These are phyloP conservation scores for Ceratitis capitata DNA, from an alignment of 1,140 invertebrate species.

Conservation along the genomic window DNA sequence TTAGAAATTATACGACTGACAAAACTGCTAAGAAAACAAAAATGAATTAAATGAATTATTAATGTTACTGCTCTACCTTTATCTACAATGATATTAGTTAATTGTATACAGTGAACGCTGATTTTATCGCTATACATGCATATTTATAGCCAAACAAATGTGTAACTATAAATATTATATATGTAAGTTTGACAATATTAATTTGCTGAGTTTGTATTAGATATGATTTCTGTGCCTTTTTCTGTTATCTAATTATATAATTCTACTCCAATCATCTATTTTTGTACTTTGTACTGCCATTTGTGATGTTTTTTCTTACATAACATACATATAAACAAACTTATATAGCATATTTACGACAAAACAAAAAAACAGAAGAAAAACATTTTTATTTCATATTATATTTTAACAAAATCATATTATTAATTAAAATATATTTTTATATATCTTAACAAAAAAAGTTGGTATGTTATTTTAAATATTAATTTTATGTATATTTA, in stretches of 20 bases:
- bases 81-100: neutral
- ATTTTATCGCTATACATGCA: neutral
- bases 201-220: neutral
- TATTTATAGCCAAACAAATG: too few species aligned
- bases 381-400: neutral
- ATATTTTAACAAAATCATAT: neutral
- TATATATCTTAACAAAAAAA: too few species aligned
- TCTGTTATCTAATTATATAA: neutral
- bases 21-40: neutral
- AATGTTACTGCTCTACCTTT: neutral
- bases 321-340: neutral
- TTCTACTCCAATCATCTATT: neutral
- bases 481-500: neutral
- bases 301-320: neutral
- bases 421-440: too few species aligned
- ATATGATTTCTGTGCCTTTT: conserved; percentile 1
- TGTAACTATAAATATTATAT: neutral
- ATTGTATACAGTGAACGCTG: neutral
- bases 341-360: neutral
- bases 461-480: too few species aligned
- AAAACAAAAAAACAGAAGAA: too few species aligned
- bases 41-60: neutral
- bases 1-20: neutral
- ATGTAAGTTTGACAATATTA: neutral
- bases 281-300: neutral